Conservation (phyloP, 2,888 invertebrate species). For the Megalurothrips usitatus region DNA sequence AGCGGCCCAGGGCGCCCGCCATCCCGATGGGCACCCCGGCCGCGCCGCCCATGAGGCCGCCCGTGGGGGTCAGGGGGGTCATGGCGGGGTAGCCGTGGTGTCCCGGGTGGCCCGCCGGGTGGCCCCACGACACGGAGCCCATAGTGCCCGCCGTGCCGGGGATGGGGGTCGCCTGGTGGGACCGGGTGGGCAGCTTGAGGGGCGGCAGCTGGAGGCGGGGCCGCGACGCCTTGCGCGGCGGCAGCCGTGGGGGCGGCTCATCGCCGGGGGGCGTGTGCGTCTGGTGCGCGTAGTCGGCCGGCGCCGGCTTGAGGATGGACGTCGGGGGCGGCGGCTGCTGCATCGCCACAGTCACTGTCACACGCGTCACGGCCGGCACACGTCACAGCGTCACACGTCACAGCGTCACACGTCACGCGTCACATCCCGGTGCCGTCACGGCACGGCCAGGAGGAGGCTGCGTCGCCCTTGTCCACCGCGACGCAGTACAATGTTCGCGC, state of each 20-base stretch:
- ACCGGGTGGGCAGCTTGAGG: conserved; percentile 49
- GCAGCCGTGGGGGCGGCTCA: conserved; percentile 46
- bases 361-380: background rate
- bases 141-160: conserved; percentile 44
- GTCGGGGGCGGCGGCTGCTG: background rate
- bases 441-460: background rate
- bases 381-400: background rate
- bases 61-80: conserved; percentile 45
- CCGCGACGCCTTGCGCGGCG: conserved; percentile 44
- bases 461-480: background rate
- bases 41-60: conserved; percentile 40
- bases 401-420: background rate
- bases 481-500: background rate
- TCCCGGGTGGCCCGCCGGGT: conserved; percentile 44
- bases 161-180: conserved; percentile 48
- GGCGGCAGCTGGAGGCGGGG: conserved; percentile 48
- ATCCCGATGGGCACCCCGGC: conserved; percentile 33
- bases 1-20: conserved; percentile 36
- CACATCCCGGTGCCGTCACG: background rate
- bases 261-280: conserved; percentile 38
- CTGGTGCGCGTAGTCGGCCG: background rate
- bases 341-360: background rate
- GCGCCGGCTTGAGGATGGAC: background rate
- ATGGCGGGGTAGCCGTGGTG: conserved; percentile 34
- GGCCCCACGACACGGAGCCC: conserved; percentile 46